A percentile compares a stretch with the other conserved stretches of the same genome.
phyloP scores from a whole-genome alignment of 2,888 invertebrate genomes.

The Blomia tropicalis region DNA sequence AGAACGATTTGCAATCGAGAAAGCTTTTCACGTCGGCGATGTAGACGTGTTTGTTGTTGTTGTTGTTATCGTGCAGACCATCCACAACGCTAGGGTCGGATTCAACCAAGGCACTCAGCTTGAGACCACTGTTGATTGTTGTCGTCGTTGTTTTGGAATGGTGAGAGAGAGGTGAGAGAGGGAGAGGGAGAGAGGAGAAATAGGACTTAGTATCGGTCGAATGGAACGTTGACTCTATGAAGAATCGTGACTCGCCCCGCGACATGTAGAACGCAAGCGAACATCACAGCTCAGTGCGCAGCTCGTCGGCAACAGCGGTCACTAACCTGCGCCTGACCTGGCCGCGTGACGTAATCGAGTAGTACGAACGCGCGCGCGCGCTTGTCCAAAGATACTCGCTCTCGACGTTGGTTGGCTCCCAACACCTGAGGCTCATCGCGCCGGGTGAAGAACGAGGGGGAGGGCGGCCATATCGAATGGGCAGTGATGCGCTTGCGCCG shows the following conservation, averaged over 20 bases:
- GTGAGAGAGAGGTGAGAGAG: too few species aligned
- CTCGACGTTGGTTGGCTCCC: not conserved
- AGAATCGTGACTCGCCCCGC: not conserved
- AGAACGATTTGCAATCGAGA: not conserved
- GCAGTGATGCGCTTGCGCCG: not conserved
- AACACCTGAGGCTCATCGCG: not conserved
- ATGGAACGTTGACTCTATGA: not conserved
- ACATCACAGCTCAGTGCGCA: not conserved
- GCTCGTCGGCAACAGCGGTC: not conserved
- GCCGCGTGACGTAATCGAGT: slow-evolving; percentile 9
- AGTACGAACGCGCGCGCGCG: not conserved
- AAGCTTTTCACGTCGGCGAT: not conserved
- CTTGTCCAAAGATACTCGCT: not conserved
- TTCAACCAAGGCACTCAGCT: not conserved
- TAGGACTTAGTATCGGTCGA: not conserved
- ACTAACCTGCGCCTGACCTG: slow-evolving; percentile 12
- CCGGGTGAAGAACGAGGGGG: not conserved
- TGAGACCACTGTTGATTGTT: slow-evolving; percentile 6
- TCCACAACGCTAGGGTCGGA: not conserved
- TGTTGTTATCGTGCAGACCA: slow-evolving; percentile 9
- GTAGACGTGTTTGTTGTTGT: slow-evolving; percentile 11
- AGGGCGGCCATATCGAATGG: not conserved
- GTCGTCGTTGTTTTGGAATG: too few species aligned
- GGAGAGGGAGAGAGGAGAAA: too few species aligned
- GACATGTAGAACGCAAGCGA: not conserved